phyloP scores from a whole-genome alignment of 1,140 invertebrate species.

The Hyphantria cunea region DNA sequence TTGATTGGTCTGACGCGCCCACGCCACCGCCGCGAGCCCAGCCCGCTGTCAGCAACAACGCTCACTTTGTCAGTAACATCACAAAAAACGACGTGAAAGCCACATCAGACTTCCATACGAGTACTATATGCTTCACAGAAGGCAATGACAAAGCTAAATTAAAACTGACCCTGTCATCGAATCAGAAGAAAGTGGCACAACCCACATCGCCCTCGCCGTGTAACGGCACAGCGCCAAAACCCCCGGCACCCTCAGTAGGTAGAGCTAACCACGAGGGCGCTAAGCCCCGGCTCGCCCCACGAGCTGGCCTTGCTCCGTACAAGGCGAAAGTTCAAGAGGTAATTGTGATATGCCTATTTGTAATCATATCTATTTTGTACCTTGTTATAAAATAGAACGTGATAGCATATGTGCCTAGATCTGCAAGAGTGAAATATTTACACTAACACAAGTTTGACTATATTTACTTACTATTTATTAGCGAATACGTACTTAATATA shows the following conservation, averaged over 20 bases:
- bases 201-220: conserved; percentile 36
- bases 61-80: conserved; percentile 66
- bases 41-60: conserved; percentile 37
- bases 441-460: conserved; percentile 43
- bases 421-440: conserved; percentile 42
- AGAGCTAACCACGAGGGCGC: conserved; percentile 36
- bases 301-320: conserved; percentile 36
- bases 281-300: conserved; percentile 32
- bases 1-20: conserved; percentile 69
- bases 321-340: conserved; percentile 67
- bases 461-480: not conserved
- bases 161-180: conserved; percentile 63
- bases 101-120: conserved; percentile 62
- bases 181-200: conserved; percentile 50
- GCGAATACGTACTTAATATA: no score
- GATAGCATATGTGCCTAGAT: conserved; percentile 42
- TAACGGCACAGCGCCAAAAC: conserved; percentile 47
- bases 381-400: conserved; percentile 43
- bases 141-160: conserved; percentile 66
- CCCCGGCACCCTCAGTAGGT: conserved; percentile 36
- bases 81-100: conserved; percentile 56
- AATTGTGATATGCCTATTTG: conserved; percentile 73
- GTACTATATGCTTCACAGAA: conserved; percentile 65
- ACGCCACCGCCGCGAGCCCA: conserved; percentile 57
- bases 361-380: conserved; percentile 65